Evolutionary conservation across 2,888 invertebrate species (phyloP).

Genomic region (Ochropacha duplaris): DNA sequence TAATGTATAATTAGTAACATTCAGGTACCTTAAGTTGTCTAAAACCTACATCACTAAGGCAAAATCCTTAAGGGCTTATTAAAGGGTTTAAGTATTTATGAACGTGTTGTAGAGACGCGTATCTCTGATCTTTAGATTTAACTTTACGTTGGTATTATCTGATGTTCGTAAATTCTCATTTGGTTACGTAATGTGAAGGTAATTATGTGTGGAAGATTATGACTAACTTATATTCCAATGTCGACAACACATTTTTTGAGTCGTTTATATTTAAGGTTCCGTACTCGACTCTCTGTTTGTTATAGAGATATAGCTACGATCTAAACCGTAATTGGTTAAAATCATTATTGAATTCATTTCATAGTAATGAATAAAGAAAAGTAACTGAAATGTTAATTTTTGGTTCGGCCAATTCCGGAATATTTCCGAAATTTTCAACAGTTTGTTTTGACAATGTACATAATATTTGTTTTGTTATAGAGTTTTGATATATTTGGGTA

Average conservation of each 20-base stretch:
- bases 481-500: too few relatives aligned
- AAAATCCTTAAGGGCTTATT: constrained; percentile 17
- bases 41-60: constrained; percentile 16
- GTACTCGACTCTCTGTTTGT: too few relatives aligned
- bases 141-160: background rate
- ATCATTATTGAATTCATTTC: too few relatives aligned
- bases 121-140: background rate
- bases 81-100: constrained; percentile 23
- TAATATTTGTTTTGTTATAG: too few relatives aligned
- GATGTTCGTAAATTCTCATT: background rate
- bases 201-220: background rate
- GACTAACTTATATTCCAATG: background rate
- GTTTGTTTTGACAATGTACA: too few relatives aligned
- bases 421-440: too few relatives aligned
- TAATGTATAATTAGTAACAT: too few relatives aligned
- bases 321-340: too few relatives aligned
- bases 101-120: background rate
- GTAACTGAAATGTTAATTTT: too few relatives aligned
- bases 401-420: too few relatives aligned
- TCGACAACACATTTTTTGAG: background rate
- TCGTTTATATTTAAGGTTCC: background rate
- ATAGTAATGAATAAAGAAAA: too few relatives aligned
- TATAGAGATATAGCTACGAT: too few relatives aligned
- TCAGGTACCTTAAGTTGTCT: background rate
- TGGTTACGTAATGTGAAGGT: background rate